A percentile compares a stretch with the other conserved stretches of the same genome.
phyloP scores from a whole-genome alignment of 2,113 vertebrate genomes.

The Microcebus tavaratra region DNA sequence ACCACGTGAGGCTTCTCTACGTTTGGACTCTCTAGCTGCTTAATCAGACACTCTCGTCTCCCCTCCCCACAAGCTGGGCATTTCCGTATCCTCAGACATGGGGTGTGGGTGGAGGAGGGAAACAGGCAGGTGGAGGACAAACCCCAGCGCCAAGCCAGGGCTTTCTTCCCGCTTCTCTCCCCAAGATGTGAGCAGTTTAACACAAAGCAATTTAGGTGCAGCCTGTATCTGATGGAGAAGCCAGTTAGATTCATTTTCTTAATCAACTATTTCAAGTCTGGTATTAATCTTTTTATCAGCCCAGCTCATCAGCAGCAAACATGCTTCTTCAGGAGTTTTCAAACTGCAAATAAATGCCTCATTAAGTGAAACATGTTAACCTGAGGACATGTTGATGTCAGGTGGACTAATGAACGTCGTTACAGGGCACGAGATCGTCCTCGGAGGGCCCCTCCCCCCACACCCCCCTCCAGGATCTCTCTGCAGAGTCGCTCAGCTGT shows the following conservation, averaged over 20 bases:
- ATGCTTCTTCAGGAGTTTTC: conserved; percentile 76
- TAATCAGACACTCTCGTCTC: background rate
- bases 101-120: background rate
- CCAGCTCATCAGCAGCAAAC: conserved; percentile 77
- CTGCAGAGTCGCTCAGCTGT: rapidly evolving
- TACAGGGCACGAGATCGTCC: background rate
- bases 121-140: background rate
- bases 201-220: conserved; percentile 65
- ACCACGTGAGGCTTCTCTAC: rapidly evolving
- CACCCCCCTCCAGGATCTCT: background rate
- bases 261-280: conserved; percentile 65
- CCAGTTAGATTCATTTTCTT: conserved; percentile 75
- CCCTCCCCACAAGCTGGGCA: background rate
- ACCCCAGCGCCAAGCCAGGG: background rate
- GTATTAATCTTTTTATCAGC: conserved; percentile 79
- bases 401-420: conserved; percentile 70
- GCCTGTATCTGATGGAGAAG: conserved; percentile 60
- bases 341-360: conserved; percentile 79
- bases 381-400: conserved; percentile 73
- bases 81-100: background rate
- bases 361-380: conserved; percentile 81
- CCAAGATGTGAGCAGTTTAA: conserved; percentile 58
- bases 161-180: background rate
- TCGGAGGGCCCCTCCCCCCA: background rate
- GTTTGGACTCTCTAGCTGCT: background rate